Conservation (phyloP, 1,140 invertebrate species). For the Apolygus lucorum region DNA sequence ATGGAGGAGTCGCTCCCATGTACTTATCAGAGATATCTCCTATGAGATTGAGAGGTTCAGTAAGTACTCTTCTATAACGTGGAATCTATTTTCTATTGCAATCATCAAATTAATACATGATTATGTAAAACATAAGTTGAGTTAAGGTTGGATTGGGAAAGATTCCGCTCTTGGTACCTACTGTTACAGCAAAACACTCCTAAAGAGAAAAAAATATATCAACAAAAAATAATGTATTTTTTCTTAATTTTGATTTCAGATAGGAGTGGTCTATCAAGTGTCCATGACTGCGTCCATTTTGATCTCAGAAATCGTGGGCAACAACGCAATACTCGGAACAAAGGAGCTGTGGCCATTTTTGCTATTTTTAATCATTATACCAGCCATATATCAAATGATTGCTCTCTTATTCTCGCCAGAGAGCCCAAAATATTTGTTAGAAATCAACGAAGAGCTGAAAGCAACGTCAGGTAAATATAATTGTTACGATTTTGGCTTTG, state of each 20-base stretch:
- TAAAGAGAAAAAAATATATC: no score
- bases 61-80: no score
- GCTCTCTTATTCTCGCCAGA: conserved; percentile 79
- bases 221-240: no score
- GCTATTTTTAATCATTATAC: conserved; percentile 61
- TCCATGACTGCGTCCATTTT: conserved; percentile 82
- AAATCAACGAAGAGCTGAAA: conserved; percentile 54
- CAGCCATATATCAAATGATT: conserved; percentile 61
- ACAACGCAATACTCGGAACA: conserved; percentile 59
- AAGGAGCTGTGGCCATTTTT: conserved; percentile 54
- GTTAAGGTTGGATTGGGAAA: no score
- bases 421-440: conserved; percentile 78
- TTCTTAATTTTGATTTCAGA: no score
- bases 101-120: no score
- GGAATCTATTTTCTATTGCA: no score
- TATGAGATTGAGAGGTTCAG: conserved; percentile 24
- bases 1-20: conserved; percentile 21
- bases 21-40: conserved; percentile 28
- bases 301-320: conserved; percentile 67
- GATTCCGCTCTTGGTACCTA: no score
- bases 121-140: no score
- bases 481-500: no score
- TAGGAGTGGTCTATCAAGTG: conserved; percentile 78
- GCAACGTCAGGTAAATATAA: conserved; percentile 31
- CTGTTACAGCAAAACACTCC: no score